Conservation (phyloP, 1,140 invertebrate genomes). For the Caenorhabditis tropicalis region DNA sequence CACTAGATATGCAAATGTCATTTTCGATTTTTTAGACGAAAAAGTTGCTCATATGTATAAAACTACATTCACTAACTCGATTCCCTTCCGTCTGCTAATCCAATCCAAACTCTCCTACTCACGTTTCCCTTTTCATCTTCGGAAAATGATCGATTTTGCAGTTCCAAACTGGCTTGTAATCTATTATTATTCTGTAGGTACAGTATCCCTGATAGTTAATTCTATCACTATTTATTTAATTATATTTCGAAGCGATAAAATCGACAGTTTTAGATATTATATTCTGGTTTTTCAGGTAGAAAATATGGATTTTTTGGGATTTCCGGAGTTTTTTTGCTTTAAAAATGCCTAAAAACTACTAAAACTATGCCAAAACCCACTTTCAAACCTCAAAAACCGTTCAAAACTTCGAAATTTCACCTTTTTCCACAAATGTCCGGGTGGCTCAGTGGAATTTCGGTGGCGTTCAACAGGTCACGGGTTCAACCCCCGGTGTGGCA, state of each 20-base stretch:
- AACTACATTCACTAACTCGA: too few relatives aligned
- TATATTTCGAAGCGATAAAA: background rate
- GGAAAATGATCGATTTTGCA: background rate
- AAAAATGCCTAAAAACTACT: too few relatives aligned
- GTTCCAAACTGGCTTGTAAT: background rate
- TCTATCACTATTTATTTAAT: background rate
- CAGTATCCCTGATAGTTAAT: background rate
- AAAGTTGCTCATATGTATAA: too few relatives aligned
- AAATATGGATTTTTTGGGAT: background rate
- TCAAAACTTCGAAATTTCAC: too few relatives aligned
- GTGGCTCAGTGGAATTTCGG: too few relatives aligned
- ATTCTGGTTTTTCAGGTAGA: slow-evolving; percentile 12
- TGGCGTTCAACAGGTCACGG: too few relatives aligned
- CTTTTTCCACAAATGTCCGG: too few relatives aligned
- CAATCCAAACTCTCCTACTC: too few relatives aligned
- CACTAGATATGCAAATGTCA: background rate
- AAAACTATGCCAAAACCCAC: too few relatives aligned
- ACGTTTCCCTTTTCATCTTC: background rate
- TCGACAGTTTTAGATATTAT: background rate
- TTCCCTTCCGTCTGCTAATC: background rate
- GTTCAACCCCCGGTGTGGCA: too few relatives aligned
- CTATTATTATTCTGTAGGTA: background rate
- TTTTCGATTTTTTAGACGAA: background rate
- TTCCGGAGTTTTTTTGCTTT: background rate
- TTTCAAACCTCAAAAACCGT: too few relatives aligned